A percentile compares a stretch with the other conserved stretches of the same genome.
phyloP scores from a whole-genome alignment of 1,140 invertebrate species.

The Scaptomyza graminum region DNA sequence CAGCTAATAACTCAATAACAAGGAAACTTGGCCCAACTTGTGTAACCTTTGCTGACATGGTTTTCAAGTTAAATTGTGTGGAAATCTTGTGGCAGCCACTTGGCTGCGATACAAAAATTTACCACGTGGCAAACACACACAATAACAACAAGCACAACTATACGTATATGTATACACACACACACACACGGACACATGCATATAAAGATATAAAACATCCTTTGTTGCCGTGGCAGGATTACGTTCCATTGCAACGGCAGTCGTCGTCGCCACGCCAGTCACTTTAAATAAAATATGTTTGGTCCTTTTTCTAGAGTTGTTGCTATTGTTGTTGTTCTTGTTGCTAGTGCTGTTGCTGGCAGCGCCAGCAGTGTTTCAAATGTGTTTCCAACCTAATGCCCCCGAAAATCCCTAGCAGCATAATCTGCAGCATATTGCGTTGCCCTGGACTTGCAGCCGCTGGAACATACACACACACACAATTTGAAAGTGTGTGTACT shows the following conservation, averaged over 20 bases:
- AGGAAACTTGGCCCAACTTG: constrained; percentile 25
- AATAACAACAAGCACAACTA: no score
- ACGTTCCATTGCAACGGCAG: constrained; percentile 60
- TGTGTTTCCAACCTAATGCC: constrained; percentile 82
- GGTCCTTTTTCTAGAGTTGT: constrained; percentile 57
- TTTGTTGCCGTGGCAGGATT: constrained; percentile 69
- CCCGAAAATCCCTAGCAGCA: constrained; percentile 75
- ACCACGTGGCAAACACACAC: constrained; percentile 9
- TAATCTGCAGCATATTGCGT: constrained; percentile 79
- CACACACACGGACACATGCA: constrained; percentile 12
- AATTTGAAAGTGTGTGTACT: constrained; percentile 78
- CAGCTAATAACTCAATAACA: constrained; percentile 48
- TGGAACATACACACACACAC: constrained; percentile 29
- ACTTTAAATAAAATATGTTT: constrained; percentile 82
- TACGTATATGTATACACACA: not conserved
- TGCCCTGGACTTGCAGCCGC: constrained; percentile 53
- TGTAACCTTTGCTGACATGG: constrained; percentile 62
- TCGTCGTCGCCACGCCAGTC: constrained; percentile 67
- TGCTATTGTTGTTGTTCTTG: constrained; percentile 11
- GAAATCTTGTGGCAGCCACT: constrained; percentile 67
- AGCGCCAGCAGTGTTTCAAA: constrained; percentile 76
- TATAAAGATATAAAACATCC: constrained; percentile 47
- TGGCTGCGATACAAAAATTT: constrained; percentile 68
- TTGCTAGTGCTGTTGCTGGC: constrained; percentile 8
- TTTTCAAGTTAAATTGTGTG: constrained; percentile 80